Percentiles rank a stretch among this genome's conserved stretches.
These are phyloP conservation scores for Cygnus atratus DNA, from an alignment of 2,113 vertebrate species.

Conservation along the genomic window DNA sequence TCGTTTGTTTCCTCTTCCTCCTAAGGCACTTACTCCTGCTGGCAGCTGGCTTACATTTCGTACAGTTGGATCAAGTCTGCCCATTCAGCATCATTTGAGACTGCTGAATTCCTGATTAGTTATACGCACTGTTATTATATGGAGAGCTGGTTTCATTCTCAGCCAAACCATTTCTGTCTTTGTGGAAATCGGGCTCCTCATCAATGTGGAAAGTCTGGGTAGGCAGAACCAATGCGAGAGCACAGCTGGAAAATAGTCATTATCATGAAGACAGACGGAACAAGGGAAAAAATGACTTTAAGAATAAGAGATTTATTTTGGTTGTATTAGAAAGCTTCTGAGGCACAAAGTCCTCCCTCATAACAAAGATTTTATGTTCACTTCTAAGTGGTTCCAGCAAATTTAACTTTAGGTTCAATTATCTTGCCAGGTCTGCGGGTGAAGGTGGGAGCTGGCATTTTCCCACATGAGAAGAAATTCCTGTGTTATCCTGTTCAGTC, in stretches of 20 bases:
- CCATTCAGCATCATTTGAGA: neutral
- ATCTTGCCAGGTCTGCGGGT: neutral
- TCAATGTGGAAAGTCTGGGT: conserved; percentile 1
- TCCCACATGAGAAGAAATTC: neutral
- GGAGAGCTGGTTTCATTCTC: neutral
- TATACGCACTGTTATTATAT: neutral
- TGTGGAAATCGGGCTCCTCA: neutral
- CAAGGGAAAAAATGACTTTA: neutral
- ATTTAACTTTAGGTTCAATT: neutral
- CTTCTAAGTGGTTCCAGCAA: neutral
- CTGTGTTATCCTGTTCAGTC: neutral
- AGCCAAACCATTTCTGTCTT: conserved; percentile 16
- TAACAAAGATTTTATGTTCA: neutral
- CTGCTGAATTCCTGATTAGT: neutral
- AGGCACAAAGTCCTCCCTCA: neutral
- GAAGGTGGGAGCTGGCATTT: neutral
- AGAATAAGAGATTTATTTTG: neutral
- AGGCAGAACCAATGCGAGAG: neutral
- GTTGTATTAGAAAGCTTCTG: neutral
- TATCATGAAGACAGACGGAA: neutral
- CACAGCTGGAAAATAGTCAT: conserved; percentile 16
- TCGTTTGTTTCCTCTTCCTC: neutral
- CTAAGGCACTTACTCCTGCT: neutral
- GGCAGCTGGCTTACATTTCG: neutral
- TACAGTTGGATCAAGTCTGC: neutral